phyloP scores from a whole-genome alignment of 1,140 invertebrate species.

The Drosophila ambigua region DNA sequence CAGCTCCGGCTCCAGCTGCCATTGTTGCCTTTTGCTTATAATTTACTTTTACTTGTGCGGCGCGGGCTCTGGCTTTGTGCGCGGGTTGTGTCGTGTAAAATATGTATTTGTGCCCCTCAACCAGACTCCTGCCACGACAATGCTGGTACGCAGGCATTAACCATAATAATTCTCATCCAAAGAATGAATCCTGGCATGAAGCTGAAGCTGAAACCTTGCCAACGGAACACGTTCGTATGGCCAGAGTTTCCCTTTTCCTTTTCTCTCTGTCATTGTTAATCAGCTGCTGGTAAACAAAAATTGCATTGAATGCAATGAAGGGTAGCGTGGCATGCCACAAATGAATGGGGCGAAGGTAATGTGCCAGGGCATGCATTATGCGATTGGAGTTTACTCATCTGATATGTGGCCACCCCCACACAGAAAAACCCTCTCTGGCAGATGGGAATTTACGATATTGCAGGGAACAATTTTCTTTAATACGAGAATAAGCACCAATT shows the following conservation, averaged over 20 bases:
- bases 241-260: constrained; percentile 9
- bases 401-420: no score
- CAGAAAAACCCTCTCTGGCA: no score
- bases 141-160: constrained; percentile 59
- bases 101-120: constrained; percentile 45
- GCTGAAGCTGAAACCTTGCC: constrained; percentile 31
- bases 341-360: no score
- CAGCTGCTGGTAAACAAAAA: constrained; percentile 75
- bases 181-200: no score
- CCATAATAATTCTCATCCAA: constrained; percentile 64
- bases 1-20: constrained; percentile 27
- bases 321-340: no score
- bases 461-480: no score
- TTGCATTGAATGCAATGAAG: constrained; percentile 41
- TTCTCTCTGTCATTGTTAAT: constrained; percentile 65
- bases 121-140: constrained; percentile 43
- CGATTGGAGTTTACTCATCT: no score
- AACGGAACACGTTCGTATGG: constrained; percentile 15
- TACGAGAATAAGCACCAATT: no score
- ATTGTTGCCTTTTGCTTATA: constrained; percentile 78
- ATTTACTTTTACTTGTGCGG: constrained; percentile 77
- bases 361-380: constrained; percentile 6
- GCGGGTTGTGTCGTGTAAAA: constrained; percentile 67
- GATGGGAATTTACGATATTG: no score
- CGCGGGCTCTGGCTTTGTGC: constrained; percentile 61